These are phyloP conservation scores for Dermolepida albohirtum DNA, from an alignment of 2,888 invertebrate genomes.

Conservation along the genomic window DNA sequence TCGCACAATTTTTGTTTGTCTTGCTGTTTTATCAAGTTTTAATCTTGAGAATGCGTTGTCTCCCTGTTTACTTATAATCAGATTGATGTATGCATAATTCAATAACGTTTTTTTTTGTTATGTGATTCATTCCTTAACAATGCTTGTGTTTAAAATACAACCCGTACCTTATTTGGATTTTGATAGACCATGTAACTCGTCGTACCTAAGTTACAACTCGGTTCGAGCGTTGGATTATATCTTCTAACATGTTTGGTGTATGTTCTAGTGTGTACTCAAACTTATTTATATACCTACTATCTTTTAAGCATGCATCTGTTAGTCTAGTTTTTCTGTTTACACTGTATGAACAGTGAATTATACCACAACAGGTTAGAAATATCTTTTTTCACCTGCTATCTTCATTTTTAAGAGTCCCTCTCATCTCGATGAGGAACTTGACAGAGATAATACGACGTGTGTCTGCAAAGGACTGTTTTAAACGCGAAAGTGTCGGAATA, in stretches of 20 bases:
- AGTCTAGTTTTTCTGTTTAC: slow-evolving; percentile 10
- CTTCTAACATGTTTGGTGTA: slow-evolving; percentile 24
- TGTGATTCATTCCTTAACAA: slow-evolving; percentile 24
- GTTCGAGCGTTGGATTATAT: slow-evolving; percentile 17
- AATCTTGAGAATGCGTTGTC: too few species aligned
- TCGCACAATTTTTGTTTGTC: too few species aligned
- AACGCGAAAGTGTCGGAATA: slow-evolving; percentile 31
- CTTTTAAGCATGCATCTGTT: slow-evolving; percentile 12
- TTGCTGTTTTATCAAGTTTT: too few species aligned
- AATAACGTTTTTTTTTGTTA: slow-evolving; percentile 1
- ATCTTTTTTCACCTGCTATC: slow-evolving; percentile 18
- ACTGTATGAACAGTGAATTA: background rate
- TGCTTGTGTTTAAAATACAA: background rate
- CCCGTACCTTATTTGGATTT: slow-evolving; percentile 22
- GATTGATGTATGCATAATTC: background rate
- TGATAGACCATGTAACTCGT: slow-evolving; percentile 22
- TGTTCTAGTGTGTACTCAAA: slow-evolving; percentile 17
- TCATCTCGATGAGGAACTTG: background rate
- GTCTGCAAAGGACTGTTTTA: background rate
- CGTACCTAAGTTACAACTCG: slow-evolving; percentile 11
- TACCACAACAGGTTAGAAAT: slow-evolving; percentile 18
- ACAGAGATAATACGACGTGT: slow-evolving; percentile 29
- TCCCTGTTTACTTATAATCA: too few species aligned
- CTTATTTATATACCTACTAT: slow-evolving; percentile 21
- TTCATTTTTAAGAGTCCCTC: slow-evolving; percentile 12